These are phyloP conservation scores for Papilio demoleus DNA, from an alignment of 2,888 invertebrate genomes.

Conservation along the genomic window DNA sequence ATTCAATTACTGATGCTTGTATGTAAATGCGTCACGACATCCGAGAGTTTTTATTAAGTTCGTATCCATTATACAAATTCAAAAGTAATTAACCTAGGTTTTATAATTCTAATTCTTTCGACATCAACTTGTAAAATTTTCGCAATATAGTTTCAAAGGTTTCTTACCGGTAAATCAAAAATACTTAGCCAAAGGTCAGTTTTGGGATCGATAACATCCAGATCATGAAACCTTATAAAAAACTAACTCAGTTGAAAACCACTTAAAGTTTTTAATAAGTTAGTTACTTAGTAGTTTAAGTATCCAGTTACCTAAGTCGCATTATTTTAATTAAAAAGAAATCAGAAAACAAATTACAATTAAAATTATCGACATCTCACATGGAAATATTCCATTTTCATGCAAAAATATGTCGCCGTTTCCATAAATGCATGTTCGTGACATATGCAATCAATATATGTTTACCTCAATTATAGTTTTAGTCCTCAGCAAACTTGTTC, in stretches of 20 bases:
- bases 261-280: background rate
- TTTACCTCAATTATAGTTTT: too few species aligned
- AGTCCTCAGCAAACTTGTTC: too few species aligned
- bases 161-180: background rate
- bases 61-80: background rate
- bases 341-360: too few species aligned
- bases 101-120: background rate
- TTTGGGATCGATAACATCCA: background rate
- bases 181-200: background rate
- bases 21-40: background rate
- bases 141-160: background rate
- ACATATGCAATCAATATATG: too few species aligned
- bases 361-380: too few species aligned
- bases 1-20: conserved; percentile 1
- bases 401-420: too few species aligned
- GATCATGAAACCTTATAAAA: background rate
- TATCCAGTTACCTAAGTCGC: background rate
- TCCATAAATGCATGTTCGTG: too few species aligned
- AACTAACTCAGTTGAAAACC: background rate
- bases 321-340: background rate
- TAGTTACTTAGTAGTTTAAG: background rate
- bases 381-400: too few species aligned
- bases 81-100: background rate
- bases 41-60: background rate
- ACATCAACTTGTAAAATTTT: background rate